Percentiles rank a stretch among this genome's conserved stretches.
phyloP scores from a whole-genome alignment of 2,797 vertebrate genomes.

The Tapirus indicus region DNA sequence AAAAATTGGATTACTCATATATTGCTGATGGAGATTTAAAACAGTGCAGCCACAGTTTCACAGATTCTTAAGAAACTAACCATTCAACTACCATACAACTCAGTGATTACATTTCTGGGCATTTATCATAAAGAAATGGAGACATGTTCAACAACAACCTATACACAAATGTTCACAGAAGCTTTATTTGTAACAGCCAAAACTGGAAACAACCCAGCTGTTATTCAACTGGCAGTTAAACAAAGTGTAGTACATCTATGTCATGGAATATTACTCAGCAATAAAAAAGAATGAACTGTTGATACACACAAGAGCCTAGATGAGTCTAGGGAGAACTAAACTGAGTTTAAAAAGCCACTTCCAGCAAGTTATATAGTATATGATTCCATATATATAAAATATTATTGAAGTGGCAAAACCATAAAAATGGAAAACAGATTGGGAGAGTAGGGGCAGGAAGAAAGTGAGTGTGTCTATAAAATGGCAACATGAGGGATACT shows the following conservation, averaged over 20 bases:
- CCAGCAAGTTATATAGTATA: not conserved
- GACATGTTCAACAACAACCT: not conserved
- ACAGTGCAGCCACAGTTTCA: not conserved
- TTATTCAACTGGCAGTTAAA: not conserved
- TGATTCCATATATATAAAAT: not conserved
- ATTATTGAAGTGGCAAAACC: not conserved
- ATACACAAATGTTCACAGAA: not conserved
- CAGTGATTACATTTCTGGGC: not conserved
- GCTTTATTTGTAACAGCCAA: not conserved
- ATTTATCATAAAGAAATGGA: conserved; percentile 14
- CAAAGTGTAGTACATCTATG: not conserved
- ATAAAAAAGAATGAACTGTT: not conserved
- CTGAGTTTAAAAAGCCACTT: not conserved
- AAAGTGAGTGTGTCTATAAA: not conserved
- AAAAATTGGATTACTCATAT: not conserved
- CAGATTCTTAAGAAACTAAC: not conserved
- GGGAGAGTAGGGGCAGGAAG: not conserved
- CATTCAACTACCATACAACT: not conserved
- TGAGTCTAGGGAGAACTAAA: not conserved
- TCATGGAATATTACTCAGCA: not conserved
- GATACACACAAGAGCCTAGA: not conserved
- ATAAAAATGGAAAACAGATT: not conserved
- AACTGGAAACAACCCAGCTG: not conserved
- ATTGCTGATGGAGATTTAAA: not conserved
- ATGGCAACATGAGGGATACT: not conserved